These are phyloP conservation scores for Amphipyra tragopoginis DNA, from an alignment of 2,888 invertebrate species.

Conservation along the genomic window DNA sequence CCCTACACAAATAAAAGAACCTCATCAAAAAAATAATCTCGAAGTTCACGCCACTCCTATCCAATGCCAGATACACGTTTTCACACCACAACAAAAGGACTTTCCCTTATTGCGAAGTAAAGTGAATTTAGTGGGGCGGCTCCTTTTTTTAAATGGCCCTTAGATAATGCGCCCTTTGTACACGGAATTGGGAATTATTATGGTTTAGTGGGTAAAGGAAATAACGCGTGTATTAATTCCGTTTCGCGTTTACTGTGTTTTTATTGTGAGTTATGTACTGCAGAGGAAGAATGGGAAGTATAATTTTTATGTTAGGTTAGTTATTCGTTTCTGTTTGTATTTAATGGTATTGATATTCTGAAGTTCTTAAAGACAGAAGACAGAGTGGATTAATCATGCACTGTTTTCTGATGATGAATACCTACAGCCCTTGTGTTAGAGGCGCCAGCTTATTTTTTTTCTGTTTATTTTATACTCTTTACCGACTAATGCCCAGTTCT, in stretches of 20 bases:
- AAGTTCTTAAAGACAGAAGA: too few species aligned
- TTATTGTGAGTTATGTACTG: slow-evolving; percentile 21
- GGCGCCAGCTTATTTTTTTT: too few species aligned
- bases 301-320: neutral
- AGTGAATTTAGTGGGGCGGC: slow-evolving; percentile 55
- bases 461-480: too few species aligned
- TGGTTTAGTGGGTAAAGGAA: slow-evolving; percentile 70
- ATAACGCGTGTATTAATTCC: slow-evolving; percentile 59
- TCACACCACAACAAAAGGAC: slow-evolving; percentile 22
- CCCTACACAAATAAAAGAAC: neutral
- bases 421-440: too few species aligned
- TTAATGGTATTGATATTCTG: neutral
- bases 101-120: slow-evolving; percentile 44
- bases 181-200: slow-evolving; percentile 76
- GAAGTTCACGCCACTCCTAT: neutral
- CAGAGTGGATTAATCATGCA: too few species aligned
- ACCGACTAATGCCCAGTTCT: too few species aligned
- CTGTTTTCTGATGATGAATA: too few species aligned
- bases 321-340: neutral
- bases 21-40: neutral
- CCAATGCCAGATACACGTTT: slow-evolving; percentile 36
- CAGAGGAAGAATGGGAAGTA: neutral
- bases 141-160: slow-evolving; percentile 66
- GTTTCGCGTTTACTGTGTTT: slow-evolving; percentile 25
- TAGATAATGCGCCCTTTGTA: slow-evolving; percentile 73